Conservation (phyloP, 2,888 invertebrate species). For the Erebia aethiops region DNA sequence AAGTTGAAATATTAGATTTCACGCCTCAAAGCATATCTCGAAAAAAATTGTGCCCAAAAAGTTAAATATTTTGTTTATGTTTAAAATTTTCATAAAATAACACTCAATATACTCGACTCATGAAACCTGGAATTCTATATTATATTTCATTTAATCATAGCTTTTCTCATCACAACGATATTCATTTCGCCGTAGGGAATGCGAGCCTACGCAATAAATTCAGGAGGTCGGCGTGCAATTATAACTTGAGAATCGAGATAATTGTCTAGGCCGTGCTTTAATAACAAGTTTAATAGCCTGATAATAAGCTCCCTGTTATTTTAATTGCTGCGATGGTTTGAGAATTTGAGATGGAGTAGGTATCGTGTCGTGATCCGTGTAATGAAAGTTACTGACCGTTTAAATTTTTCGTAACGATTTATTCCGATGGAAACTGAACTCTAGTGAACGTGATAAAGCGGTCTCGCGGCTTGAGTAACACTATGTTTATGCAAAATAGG, state of each 20-base stretch:
- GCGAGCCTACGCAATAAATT: constrained; percentile 51
- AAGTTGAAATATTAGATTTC: too few species aligned
- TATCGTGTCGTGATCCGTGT: neutral
- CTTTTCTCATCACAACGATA: constrained; percentile 52
- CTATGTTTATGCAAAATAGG: too few species aligned
- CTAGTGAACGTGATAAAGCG: too few species aligned
- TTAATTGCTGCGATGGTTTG: constrained; percentile 13
- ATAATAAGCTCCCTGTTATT: constrained; percentile 62
- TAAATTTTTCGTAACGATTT: neutral
- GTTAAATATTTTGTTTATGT: too few species aligned
- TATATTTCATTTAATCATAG: constrained; percentile 52
- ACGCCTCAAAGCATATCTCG: too few species aligned
- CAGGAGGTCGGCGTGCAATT: constrained; percentile 50
- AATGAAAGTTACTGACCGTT: neutral
- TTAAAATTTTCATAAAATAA: neutral
- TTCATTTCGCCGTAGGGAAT: constrained; percentile 49
- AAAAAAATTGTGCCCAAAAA: too few species aligned
- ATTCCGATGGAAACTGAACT: neutral
- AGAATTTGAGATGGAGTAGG: constrained; percentile 13
- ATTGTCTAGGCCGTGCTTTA: constrained; percentile 50
- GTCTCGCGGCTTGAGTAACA: too few species aligned
- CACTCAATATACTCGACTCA: constrained; percentile 13
- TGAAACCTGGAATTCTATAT: constrained; percentile 43
- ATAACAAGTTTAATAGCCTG: constrained; percentile 57
- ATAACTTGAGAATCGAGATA: constrained; percentile 46